phyloP scores from a whole-genome alignment of 1,140 invertebrate species.

The Drosophila suzukii region DNA sequence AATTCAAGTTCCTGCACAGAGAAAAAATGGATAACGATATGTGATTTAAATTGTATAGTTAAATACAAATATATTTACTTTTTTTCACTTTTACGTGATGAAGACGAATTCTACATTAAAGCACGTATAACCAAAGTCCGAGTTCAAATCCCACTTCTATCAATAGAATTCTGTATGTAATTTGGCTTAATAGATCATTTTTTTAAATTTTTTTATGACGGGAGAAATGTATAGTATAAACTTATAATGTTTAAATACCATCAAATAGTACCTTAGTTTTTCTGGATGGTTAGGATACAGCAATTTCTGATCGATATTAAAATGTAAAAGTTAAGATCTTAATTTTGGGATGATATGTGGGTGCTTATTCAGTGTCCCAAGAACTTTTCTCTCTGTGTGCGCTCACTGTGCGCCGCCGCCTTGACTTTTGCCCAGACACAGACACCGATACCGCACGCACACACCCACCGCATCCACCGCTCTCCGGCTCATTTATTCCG shows the following conservation, averaged over 20 bases:
- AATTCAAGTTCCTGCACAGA: conserved; percentile 40
- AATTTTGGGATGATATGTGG: background rate
- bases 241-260: too few relatives aligned
- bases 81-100: too few relatives aligned
- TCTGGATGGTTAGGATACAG: too few relatives aligned
- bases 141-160: too few relatives aligned
- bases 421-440: conserved; percentile 50
- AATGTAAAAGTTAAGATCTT: background rate
- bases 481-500: conserved; percentile 31
- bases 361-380: background rate
- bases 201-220: too few relatives aligned
- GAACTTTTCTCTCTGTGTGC: background rate
- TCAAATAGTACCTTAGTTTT: too few relatives aligned
- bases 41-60: background rate
- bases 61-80: background rate
- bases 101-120: too few relatives aligned
- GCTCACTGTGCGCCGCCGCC: conserved; percentile 30
- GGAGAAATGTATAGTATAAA: too few relatives aligned
- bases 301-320: background rate
- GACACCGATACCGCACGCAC: conserved; percentile 2
- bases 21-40: background rate
- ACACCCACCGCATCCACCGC: conserved; percentile 15
- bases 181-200: too few relatives aligned
- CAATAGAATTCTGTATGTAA: too few relatives aligned
- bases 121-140: too few relatives aligned